These are phyloP conservation scores for Gastracanthus pulcherrimus DNA, from an alignment of 2,888 invertebrate genomes.

Conservation along the genomic window DNA sequence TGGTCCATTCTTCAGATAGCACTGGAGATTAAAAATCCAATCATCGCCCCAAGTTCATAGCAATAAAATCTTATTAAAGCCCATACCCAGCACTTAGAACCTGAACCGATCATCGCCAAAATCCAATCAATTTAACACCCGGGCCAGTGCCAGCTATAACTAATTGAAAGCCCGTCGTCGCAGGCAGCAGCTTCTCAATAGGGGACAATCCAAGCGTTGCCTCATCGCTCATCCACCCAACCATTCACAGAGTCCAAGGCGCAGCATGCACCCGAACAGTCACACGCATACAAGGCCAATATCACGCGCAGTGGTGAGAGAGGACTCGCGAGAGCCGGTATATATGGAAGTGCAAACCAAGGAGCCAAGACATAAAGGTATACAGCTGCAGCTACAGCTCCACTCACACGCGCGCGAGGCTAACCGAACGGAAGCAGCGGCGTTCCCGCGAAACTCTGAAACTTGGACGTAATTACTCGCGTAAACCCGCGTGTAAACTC, in stretches of 20 bases:
- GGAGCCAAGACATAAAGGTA: constrained; percentile 49
- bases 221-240: no score
- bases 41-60: not conserved
- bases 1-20: not conserved
- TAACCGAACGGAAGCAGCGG: constrained; percentile 45
- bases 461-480: constrained; percentile 76
- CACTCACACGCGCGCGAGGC: constrained; percentile 58
- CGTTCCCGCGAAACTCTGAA: constrained; percentile 68
- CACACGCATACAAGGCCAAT: constrained; percentile 18
- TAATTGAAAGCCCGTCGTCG: constrained; percentile 28
- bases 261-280: not conserved
- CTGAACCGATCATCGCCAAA: not conserved
- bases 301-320: not conserved
- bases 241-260: not conserved
- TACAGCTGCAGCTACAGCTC: no score
- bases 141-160: not conserved
- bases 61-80: not conserved
- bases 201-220: constrained; percentile 1
- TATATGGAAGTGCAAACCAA: no score
- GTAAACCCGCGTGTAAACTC: constrained; percentile 70
- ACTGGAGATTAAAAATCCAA: not conserved
- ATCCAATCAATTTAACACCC: constrained; percentile 41
- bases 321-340: not conserved
- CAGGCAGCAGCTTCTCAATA: constrained; percentile 30
- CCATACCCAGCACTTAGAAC: not conserved